Evolutionary conservation across 2,797 vertebrate genomes (phyloP).

Genomic region (Aplochiton taeniatus): DNA sequence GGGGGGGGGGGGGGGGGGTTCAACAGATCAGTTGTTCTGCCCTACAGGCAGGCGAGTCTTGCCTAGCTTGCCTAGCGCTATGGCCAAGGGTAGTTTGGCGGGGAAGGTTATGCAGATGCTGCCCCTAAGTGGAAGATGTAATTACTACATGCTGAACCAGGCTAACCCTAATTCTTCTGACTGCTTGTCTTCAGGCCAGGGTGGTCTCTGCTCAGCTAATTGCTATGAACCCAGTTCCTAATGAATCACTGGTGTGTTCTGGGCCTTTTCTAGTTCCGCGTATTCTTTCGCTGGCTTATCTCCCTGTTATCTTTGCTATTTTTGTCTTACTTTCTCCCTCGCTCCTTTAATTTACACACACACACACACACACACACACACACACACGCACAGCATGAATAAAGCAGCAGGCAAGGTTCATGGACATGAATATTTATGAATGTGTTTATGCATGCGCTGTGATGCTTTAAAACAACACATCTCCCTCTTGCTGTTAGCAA

Average conservation of each 20-base stretch:
- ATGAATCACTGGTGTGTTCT: conserved; percentile 5
- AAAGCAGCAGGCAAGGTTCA: conserved; percentile 71
- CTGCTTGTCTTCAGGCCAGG: not conserved
- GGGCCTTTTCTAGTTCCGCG: conserved; percentile 40
- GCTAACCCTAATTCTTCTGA: conserved; percentile 39
- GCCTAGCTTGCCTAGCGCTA: conserved; percentile 30
- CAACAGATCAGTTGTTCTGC: no score
- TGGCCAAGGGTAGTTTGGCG: conserved; percentile 47
- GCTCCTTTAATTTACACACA: conserved; percentile 34
- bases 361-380: conserved; percentile 47
- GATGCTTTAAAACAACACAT: conserved; percentile 74
- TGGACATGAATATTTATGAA: conserved; percentile 75
- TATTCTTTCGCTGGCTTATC: conserved; percentile 18
- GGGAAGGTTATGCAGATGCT: conserved; percentile 78
- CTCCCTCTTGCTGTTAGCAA: conserved; percentile 57
- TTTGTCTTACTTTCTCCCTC: not conserved
- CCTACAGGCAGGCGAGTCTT: conserved; percentile 3
- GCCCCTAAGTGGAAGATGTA: conserved; percentile 84
- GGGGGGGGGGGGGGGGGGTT: no score
- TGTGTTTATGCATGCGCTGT: conserved; percentile 71
- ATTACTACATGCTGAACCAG: conserved; percentile 79
- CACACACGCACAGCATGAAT: conserved; percentile 69
- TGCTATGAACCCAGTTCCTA: no score
- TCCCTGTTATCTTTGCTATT: conserved; percentile 29
- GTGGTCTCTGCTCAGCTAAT: no score